Conservation (phyloP, 1,140 invertebrate genomes). For the Venustaconcha ellipsiformis region DNA sequence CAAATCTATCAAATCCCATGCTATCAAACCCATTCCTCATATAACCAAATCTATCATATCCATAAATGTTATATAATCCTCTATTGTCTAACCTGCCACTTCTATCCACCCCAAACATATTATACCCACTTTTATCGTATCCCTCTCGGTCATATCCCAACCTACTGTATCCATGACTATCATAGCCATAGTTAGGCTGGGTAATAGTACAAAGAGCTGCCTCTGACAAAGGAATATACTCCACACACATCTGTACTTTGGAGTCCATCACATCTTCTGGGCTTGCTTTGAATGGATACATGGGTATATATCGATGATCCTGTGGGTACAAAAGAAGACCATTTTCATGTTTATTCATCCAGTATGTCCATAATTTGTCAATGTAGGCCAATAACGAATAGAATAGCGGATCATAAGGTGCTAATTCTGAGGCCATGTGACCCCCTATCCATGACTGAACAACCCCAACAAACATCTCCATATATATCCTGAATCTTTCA, state of each 20-base stretch:
- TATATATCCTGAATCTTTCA: conserved; percentile 43
- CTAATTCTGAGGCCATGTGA: conserved; percentile 47
- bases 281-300: conserved; percentile 48
- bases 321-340: conserved; percentile 41
- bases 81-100: conserved; percentile 40
- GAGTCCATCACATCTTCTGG: conserved; percentile 55
- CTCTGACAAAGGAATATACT: conserved; percentile 47
- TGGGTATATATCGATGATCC: conserved; percentile 39
- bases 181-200: conserved; percentile 38
- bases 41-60: conserved; percentile 51
- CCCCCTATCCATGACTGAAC: conserved; percentile 55
- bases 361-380: conserved; percentile 55
- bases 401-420: conserved; percentile 56
- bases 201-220: conserved; percentile 47
- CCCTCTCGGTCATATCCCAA: conserved; percentile 51
- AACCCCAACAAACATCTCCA: conserved; percentile 44
- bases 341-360: conserved; percentile 47
- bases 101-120: conserved; percentile 38
- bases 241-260: conserved; percentile 53
- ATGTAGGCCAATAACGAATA: conserved; percentile 50
- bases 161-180: conserved; percentile 44
- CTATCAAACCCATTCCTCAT: conserved; percentile 47
- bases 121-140: conserved; percentile 48
- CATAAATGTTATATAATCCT: conserved; percentile 41
- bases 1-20: conserved; percentile 48